These are phyloP conservation scores for Drosophila recens DNA, from an alignment of 2,888 invertebrate species.

Conservation along the genomic window DNA sequence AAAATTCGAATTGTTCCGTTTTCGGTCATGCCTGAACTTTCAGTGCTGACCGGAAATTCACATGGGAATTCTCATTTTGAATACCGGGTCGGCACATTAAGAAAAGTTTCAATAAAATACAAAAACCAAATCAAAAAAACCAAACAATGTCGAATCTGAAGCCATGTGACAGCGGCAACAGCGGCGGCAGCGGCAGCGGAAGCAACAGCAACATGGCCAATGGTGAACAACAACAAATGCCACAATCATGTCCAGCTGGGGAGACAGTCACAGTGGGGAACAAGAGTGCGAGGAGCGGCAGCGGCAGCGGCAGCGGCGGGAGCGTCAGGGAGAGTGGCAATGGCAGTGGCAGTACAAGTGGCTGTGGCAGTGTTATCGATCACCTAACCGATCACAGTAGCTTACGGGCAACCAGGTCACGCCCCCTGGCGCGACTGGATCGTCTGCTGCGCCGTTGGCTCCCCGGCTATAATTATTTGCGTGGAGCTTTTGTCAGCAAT, in stretches of 20 bases:
- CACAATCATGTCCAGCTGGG: background rate
- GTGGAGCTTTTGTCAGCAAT: constrained; percentile 12
- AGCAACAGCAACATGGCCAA: background rate
- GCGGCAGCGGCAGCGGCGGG: background rate
- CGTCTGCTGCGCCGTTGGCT: constrained; percentile 65
- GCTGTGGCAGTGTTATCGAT: constrained; percentile 1
- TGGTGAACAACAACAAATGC: background rate
- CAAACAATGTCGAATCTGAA: constrained; percentile 16
- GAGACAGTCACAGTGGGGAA: too few species aligned
- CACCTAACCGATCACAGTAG: constrained; percentile 18
- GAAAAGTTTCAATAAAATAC: constrained; percentile 23
- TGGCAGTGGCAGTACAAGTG: background rate
- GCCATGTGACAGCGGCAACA: constrained; percentile 13
- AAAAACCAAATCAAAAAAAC: constrained; percentile 9
- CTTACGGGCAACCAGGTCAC: constrained; percentile 10
- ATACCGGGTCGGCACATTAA: constrained; percentile 14
- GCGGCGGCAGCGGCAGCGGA: background rate
- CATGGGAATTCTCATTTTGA: constrained; percentile 13
- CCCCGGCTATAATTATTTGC: constrained; percentile 60
- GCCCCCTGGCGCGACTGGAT: constrained; percentile 47
- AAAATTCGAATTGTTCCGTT: background rate
- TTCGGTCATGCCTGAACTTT: constrained; percentile 3
- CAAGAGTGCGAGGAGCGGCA: constrained; percentile 4
- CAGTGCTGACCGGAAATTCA: constrained; percentile 6
- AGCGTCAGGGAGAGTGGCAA: constrained; percentile 4